A percentile compares a stretch with the other conserved stretches of the same genome.
Conservation (phyloP, 2,888 invertebrate species). For the Loripinus fragilis region DNA sequence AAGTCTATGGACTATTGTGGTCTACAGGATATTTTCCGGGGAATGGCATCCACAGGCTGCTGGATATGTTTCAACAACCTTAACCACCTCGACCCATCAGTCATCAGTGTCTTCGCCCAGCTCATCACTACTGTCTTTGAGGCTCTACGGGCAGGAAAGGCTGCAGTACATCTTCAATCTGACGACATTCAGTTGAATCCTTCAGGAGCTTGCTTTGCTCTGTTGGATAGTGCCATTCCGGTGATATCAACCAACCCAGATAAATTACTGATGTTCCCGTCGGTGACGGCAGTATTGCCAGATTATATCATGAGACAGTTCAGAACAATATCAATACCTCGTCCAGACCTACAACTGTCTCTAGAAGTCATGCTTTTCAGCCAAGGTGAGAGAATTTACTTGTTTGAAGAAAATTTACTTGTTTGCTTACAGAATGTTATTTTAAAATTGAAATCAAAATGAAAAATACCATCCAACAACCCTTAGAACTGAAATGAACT, state of each 20-base stretch:
- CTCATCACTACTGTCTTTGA: slow-evolving; percentile 76
- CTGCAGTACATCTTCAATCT: slow-evolving; percentile 72
- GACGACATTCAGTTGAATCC: slow-evolving; percentile 77
- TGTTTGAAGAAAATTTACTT: too few relatives aligned
- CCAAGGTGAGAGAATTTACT: slow-evolving; percentile 72
- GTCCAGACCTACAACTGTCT: slow-evolving; percentile 74
- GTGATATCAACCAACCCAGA: slow-evolving; percentile 76
- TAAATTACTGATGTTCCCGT: slow-evolving; percentile 75
- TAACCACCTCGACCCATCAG: slow-evolving; percentile 70
- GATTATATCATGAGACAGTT: slow-evolving; percentile 78
- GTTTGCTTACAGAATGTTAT: too few relatives aligned
- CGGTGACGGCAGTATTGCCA: slow-evolving; percentile 76
- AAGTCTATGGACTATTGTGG: slow-evolving; percentile 72
- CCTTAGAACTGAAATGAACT: too few relatives aligned
- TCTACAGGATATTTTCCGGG: slow-evolving; percentile 80
- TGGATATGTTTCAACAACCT: slow-evolving; percentile 81
- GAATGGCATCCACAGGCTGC: slow-evolving; percentile 80
- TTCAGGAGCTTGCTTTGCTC: slow-evolving; percentile 76
- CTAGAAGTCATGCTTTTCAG: slow-evolving; percentile 79
- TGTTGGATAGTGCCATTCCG: slow-evolving; percentile 72
- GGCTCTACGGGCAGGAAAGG: slow-evolving; percentile 75
- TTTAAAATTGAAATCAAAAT: too few relatives aligned
- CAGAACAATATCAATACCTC: slow-evolving; percentile 75
- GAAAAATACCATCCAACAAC: too few relatives aligned
- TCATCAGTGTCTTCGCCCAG: slow-evolving; percentile 79